Conservation (phyloP, 2,888 invertebrate genomes). For the Sylvicola fuscatus region DNA sequence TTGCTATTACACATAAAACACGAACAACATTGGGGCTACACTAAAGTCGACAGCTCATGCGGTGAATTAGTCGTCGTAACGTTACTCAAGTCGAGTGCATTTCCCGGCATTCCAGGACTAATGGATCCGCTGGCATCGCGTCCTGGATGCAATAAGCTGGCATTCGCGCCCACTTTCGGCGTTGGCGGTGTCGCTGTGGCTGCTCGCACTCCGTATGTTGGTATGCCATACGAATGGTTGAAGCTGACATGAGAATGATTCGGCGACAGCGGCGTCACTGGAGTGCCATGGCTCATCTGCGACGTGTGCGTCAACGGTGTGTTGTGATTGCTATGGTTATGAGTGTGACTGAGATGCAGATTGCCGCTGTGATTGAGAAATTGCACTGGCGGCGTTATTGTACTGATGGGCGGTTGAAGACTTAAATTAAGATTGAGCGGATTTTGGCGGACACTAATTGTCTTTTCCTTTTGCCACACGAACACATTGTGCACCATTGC, state of each 20-base stretch:
- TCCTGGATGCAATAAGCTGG: constrained; percentile 7
- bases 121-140: constrained; percentile 38
- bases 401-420: constrained; percentile 21
- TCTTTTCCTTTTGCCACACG: constrained; percentile 83
- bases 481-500: constrained; percentile 90
- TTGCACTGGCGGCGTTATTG: constrained; percentile 12
- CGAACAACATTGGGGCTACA: constrained; percentile 17
- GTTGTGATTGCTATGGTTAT: constrained; percentile 8
- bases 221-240: constrained; percentile 17
- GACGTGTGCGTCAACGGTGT: constrained; percentile 10
- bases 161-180: constrained; percentile 15
- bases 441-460: constrained; percentile 43
- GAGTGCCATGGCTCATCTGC: constrained; percentile 14
- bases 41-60: constrained; percentile 48
- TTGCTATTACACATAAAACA: no score
- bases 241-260: constrained; percentile 26
- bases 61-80: constrained; percentile 40
- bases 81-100: constrained; percentile 36
- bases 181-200: constrained; percentile 26
- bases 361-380: constrained; percentile 1
- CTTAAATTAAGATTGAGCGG: constrained; percentile 13
- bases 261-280: constrained; percentile 24
- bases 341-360: constrained; percentile 4
- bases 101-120: constrained; percentile 35
- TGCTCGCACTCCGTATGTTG: constrained; percentile 18